Conservation (phyloP, 2,888 invertebrate genomes). For the Acrobasis suavella region DNA sequence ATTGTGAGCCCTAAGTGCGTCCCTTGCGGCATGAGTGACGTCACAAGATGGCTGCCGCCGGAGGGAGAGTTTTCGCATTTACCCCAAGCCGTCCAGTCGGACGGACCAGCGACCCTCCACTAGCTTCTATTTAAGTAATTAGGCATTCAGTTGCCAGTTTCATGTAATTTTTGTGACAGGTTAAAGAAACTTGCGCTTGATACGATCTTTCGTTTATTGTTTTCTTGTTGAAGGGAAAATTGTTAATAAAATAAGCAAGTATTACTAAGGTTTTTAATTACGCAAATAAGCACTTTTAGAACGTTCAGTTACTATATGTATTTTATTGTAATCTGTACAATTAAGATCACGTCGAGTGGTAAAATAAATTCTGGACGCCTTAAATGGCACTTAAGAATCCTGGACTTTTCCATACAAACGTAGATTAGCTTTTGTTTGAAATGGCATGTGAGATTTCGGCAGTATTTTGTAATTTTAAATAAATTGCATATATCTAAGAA, state of each 20-base stretch:
- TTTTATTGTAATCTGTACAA: too few species aligned
- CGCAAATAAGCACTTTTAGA: too few species aligned
- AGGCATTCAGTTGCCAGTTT: constrained; percentile 17
- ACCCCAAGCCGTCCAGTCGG: constrained; percentile 54
- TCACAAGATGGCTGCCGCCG: constrained; percentile 75
- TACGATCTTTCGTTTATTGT: constrained; percentile 2
- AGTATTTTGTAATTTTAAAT: too few species aligned
- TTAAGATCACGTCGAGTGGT: too few species aligned
- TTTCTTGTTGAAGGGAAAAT: constrained; percentile 1
- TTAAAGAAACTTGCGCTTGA: constrained; percentile 16
- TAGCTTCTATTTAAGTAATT: constrained; percentile 30
- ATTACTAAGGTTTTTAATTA: too few species aligned
- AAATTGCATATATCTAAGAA: too few species aligned
- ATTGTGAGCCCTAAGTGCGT: constrained; percentile 49
- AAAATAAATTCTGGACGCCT: too few species aligned
- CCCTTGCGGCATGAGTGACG: constrained; percentile 60
- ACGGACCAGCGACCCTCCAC: constrained; percentile 45
- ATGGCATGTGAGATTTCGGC: too few species aligned
- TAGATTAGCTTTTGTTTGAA: too few species aligned
- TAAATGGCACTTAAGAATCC: too few species aligned
- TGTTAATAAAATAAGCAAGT: neutral
- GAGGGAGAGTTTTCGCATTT: constrained; percentile 78
- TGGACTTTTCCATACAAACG: too few species aligned
- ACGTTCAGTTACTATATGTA: too few species aligned
- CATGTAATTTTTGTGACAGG: constrained; percentile 19